Conservation (phyloP, 2,113 vertebrate genomes). For the Columba janthina region DNA sequence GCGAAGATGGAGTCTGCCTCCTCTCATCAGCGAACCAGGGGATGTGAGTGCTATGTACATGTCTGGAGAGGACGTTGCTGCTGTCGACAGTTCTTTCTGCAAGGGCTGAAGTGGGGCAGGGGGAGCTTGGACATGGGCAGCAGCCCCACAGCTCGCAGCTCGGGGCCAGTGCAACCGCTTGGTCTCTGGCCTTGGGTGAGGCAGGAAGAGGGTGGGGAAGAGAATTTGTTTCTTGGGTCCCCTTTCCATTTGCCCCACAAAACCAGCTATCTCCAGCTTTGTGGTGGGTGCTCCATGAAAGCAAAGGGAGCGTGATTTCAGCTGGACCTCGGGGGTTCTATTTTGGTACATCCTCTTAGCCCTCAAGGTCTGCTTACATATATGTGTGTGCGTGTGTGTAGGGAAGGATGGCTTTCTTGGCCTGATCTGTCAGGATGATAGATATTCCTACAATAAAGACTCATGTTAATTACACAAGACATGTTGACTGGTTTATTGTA, state of each 20-base stretch:
- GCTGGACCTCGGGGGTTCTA: neutral
- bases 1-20: neutral
- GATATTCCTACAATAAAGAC: neutral
- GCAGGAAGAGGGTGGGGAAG: neutral
- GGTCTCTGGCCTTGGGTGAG: neutral
- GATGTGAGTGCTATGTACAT: neutral
- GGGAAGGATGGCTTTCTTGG: neutral
- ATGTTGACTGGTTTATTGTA: slow-evolving; percentile 20
- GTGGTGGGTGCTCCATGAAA: neutral
- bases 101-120: fast-evolving
- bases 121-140: fast-evolving
- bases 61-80: neutral
- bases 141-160: neutral
- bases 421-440: neutral
- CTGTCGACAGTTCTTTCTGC: neutral
- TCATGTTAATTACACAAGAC: neutral
- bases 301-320: neutral
- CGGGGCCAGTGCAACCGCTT: fast-evolving
- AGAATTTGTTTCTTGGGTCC: neutral
- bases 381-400: neutral
- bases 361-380: neutral
- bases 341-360: neutral
- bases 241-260: neutral
- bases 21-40: neutral
- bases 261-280: neutral